phyloP scores from a whole-genome alignment of 2,113 vertebrate species.

The Edolisoma coerulescens region DNA sequence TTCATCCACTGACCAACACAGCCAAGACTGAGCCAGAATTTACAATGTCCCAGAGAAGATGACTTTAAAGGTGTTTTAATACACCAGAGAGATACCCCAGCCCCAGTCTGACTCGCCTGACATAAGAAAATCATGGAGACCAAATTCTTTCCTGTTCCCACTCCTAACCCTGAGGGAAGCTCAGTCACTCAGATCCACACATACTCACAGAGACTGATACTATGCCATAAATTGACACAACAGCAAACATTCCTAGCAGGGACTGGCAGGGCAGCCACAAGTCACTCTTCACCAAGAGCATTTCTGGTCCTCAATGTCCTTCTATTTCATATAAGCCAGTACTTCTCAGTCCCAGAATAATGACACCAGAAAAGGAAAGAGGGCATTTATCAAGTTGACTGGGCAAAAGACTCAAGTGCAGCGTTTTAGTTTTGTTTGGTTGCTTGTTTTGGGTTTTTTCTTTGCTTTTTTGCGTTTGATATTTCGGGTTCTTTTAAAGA shows the following conservation, averaged over 20 bases:
- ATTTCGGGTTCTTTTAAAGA: background rate
- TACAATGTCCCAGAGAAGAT: background rate
- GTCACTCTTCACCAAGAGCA: background rate
- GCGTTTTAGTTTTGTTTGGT: background rate
- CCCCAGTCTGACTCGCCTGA: background rate
- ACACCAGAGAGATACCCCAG: background rate
- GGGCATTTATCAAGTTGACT: background rate
- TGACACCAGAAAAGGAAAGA: background rate
- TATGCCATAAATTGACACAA: background rate
- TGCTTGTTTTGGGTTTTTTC: background rate
- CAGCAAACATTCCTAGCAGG: background rate
- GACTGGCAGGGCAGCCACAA: background rate
- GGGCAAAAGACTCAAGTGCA: background rate
- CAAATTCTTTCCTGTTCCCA: background rate
- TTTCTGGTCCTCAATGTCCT: background rate
- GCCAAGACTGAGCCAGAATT: background rate
- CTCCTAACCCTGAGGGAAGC: background rate
- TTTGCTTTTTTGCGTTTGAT: background rate
- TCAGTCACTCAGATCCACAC: background rate
- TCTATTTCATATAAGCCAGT: background rate
- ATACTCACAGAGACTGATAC: background rate
- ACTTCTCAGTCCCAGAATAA: background rate
- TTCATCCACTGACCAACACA: background rate
- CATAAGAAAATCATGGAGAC: background rate
- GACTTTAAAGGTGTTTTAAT: background rate